Conservation (phyloP, 2,113 vertebrate genomes). For the Melanocharis versteri region DNA sequence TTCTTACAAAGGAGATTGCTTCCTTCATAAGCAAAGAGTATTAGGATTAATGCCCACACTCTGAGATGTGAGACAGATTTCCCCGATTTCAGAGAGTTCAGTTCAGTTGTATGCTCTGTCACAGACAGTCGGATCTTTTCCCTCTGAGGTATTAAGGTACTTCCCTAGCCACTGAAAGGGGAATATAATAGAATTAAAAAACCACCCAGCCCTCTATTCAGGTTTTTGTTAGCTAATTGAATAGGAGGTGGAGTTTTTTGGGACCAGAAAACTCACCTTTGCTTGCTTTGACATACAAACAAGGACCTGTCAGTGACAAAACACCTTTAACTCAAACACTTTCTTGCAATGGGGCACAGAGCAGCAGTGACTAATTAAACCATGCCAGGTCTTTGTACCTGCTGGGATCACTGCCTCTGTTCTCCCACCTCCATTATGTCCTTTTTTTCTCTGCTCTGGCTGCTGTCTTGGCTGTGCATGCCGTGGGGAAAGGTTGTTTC, state of each 20-base stretch:
- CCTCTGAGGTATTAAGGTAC: neutral
- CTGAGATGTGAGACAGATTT: neutral
- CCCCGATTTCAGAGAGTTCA: neutral
- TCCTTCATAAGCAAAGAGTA: neutral
- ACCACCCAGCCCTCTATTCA: neutral
- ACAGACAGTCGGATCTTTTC: neutral
- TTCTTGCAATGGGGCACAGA: neutral
- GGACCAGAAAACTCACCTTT: neutral
- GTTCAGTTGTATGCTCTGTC: neutral
- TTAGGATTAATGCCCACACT: neutral
- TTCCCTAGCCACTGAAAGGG: neutral
- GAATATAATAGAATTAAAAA: neutral
- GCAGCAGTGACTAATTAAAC: neutral
- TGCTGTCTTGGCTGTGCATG: neutral
- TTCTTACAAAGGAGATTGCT: neutral
- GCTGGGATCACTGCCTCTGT: neutral
- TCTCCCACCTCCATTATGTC: neutral
- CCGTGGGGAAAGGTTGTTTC: neutral
- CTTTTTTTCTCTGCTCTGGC: neutral
- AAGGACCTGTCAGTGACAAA: neutral
- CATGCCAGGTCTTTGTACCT: neutral
- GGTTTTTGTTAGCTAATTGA: neutral
- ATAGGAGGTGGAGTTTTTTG: neutral
- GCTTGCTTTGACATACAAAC: neutral
- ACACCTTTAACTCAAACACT: neutral